Base-by-base conservation (phyloP, 2,888 invertebrate genomes). In the Conops quadrifasciatus region DNA sequence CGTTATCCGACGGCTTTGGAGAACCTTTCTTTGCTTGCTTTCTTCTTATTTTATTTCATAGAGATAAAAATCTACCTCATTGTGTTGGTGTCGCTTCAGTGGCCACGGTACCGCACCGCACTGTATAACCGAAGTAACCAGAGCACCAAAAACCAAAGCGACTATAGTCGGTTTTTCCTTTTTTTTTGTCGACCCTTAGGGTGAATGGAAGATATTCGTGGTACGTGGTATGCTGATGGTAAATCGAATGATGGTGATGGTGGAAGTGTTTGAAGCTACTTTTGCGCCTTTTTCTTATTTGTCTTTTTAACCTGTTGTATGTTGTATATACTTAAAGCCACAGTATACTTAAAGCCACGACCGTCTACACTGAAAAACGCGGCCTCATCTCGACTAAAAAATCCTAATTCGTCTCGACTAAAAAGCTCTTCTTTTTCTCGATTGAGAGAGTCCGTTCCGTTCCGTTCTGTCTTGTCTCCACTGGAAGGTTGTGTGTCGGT, bases 1-100 rank as follows among this genome's bases (percentile, higher is more conserved):
- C 30, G 19, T 11, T 19, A n/a, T 15, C n/a, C n/a, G 3, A 15
- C n/a, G 60, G 11, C 11, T 9, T 36, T 62, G 43, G 36, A 16
- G 51, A 53, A 24, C 45, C 62, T 45, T 45, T 45, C 21, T 45
- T 45, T 62, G 1, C 43, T 43, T 36, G 5, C 53, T 21, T 53
- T 21, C 11, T 19, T 24, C 19, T 53, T 53, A n/a, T 63, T 58
- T 67, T 21, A 24, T 36, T 36, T 36, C 43, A 24, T 26, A 24
- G 45, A 68, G 68, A 68, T 68, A 62, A 62, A 68, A 68, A 62
- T 68, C 68, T 30, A 68, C 62, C 62, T 68, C 62, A 62, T 67
- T 68, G 68, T 62, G 47, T 68, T 51, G 60, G 68, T 68, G 28
- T 56, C 13, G 21, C 24, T 56, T 68, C 21, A 47, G 67, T 68